Evolutionary conservation across 2,888 invertebrate species (phyloP), one percentile per base, ranked within the genome.

Genomic region (Mellilla xanthometata): DNA sequence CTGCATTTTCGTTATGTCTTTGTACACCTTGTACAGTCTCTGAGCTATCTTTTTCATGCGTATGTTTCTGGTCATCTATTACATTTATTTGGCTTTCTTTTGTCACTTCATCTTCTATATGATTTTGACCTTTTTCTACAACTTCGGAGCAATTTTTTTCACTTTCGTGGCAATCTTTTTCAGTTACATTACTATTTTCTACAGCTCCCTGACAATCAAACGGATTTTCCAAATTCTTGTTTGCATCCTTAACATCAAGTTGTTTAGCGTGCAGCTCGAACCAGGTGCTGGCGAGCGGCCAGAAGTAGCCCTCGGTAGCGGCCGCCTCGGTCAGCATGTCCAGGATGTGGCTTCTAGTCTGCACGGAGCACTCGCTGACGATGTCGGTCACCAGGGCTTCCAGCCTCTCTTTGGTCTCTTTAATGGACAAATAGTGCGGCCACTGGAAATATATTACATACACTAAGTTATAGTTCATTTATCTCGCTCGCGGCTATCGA

Each of bases 381-480:
- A 75, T 58, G 11, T 61, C 74, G 1, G 49, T 35, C 1, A 83
- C 12, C 0, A 69, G 3, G 0, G 24, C 22, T 2, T 63, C 58
- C 19, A 77, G 36, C 30, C 62, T 62, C 1, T 47, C 29, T 38
- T 71, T 66, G 0, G 63, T 49, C 31, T 61, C 36, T 8, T 61
- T 49, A 12, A 84, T 63, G 1, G 74, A 23, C 6, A 60, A 54
- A 58, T 80, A 72, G 48, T 76, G 66, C 0, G 63, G 49, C 78
- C 77, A 80, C 84, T 84, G 67, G 0, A 66, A 40, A 10, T 63
- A 23, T n/a, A n/a, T n/a, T n/a, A n/a, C n/a, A n/a, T n/a, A n/a
- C n/a, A n/a, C n/a, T n/a, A n/a, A n/a, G n/a, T n/a, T n/a, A n/a
- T n/a, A n/a, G n/a, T n/a, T n/a, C n/a, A n/a, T n/a, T n/a, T n/a